Evolutionary conservation across 2,888 invertebrate species (phyloP).

Genomic region (Drosophila falleni): DNA sequence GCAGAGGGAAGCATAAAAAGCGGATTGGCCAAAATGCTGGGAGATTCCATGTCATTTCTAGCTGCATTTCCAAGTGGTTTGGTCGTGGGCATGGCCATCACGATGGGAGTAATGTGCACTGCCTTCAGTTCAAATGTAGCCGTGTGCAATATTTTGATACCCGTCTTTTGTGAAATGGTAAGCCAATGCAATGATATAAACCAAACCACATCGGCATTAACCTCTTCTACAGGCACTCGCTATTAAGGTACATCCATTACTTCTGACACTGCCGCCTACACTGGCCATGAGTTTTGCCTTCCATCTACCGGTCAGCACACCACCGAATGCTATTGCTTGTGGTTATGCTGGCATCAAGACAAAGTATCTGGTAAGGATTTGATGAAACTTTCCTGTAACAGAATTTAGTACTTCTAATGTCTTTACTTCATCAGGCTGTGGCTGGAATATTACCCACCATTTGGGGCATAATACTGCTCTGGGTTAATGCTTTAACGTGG

Average conservation of each 20-base stretch:
- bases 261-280: slow-evolving; percentile 94
- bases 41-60: slow-evolving; percentile 89
- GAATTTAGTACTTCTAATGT: background rate
- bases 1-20: slow-evolving; percentile 93
- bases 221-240: slow-evolving; percentile 87
- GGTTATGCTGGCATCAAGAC: slow-evolving; percentile 92
- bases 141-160: slow-evolving; percentile 93
- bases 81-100: slow-evolving; percentile 89
- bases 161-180: slow-evolving; percentile 91
- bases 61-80: slow-evolving; percentile 86
- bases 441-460: slow-evolving; percentile 62
- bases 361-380: slow-evolving; percentile 89
- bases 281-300: slow-evolving; percentile 95
- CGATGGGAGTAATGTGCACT: slow-evolving; percentile 90
- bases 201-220: background rate
- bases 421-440: slow-evolving; percentile 27
- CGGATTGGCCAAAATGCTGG: slow-evolving; percentile 91
- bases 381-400: background rate
- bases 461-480: slow-evolving; percentile 21
- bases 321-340: slow-evolving; percentile 96
- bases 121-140: slow-evolving; percentile 93
- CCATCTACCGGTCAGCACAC: slow-evolving; percentile 96
- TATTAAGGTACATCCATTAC: slow-evolving; percentile 92
- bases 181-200: background rate
- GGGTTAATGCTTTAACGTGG: slow-evolving; percentile 45